Evolutionary conservation across 2,888 invertebrate species (phyloP), one percentile per base, ranked within the genome.

Genomic region (Drosophila maculinotata): DNA sequence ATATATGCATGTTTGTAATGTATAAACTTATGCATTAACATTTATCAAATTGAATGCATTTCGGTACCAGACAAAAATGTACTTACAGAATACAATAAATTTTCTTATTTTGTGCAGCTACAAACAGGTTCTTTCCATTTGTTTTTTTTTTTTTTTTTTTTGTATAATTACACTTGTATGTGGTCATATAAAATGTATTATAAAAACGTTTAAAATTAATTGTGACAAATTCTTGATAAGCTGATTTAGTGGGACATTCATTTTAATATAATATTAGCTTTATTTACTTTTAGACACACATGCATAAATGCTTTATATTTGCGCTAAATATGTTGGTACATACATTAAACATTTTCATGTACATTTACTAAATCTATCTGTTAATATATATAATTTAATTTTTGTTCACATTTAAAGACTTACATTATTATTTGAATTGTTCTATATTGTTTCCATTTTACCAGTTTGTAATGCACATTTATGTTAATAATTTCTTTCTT

Each of bases 11-110:
- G 25, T 69, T 47, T 57, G 28, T 17, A 30, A 49, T 56, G 49
- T 73, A 36, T 60, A 49, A 36, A 53, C 38, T 47, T 54, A 70
- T 35, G 64, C 64, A 67, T 73, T 31, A 74, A 73, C 77, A 73
- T 71, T 75, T 81, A 81, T 87, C 63, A 84, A 79, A 84, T 69
- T 84, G 82, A 87, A 81, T 87, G 87, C 76, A 84, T 69, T 84
- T 84, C 81, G 79, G 76, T 84, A 84, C 80, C 65, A 71, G 76
- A 81, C 60, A 70, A 75, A 81, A 58, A 78, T 49, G 49, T 75
- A 69, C 66, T 71, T 79, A 49, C 62, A 71, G 84, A 69, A 84
- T 79, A 85, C 71, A 75, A 65, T 65, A 38, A 58, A 64, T 64
- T 52, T 57, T 26, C 35, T 49, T 47, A 39, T 26, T 49, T 72